A percentile compares a stretch with the other conserved stretches of the same genome.
These are phyloP conservation scores for Chrysopilus asiliformis DNA, from an alignment of 2,888 invertebrate species.

Conservation along the genomic window DNA sequence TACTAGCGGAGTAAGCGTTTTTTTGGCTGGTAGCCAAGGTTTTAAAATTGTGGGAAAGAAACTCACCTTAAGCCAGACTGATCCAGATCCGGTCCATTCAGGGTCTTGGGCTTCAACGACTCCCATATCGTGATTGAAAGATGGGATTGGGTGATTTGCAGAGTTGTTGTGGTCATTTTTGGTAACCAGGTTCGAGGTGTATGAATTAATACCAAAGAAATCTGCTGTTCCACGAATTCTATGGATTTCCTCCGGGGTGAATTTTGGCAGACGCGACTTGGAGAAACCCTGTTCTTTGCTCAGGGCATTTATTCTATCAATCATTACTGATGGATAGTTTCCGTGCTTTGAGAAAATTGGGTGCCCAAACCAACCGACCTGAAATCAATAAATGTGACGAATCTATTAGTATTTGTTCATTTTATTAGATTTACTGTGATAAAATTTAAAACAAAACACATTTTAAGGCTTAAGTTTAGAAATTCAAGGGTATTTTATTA, in stretches of 20 bases:
- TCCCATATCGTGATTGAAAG: slow-evolving; percentile 48
- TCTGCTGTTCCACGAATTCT: slow-evolving; percentile 50
- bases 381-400: slow-evolving; percentile 20
- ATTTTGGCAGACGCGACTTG: slow-evolving; percentile 47
- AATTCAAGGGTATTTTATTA: too few relatives aligned
- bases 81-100: slow-evolving; percentile 47
- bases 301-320: slow-evolving; percentile 40
- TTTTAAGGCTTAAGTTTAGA: too few relatives aligned
- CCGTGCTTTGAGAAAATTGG: slow-evolving; percentile 49
- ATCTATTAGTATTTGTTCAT: too few relatives aligned
- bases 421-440: too few relatives aligned
- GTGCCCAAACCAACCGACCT: slow-evolving; percentile 53
- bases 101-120: slow-evolving; percentile 42
- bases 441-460: too few relatives aligned
- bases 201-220: slow-evolving; percentile 62
- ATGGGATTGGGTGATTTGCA: slow-evolving; percentile 36
- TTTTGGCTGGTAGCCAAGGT: too few relatives aligned
- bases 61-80: slow-evolving; percentile 46
- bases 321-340: slow-evolving; percentile 54
- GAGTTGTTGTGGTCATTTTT: slow-evolving; percentile 34
- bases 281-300: slow-evolving; percentile 45
- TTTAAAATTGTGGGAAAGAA: background rate
- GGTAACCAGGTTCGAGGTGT: slow-evolving; percentile 43
- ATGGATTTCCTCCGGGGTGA: slow-evolving; percentile 45
- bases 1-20: too few relatives aligned